Conservation (phyloP, 2,113 vertebrate species). For the Bos javanicus region DNA sequence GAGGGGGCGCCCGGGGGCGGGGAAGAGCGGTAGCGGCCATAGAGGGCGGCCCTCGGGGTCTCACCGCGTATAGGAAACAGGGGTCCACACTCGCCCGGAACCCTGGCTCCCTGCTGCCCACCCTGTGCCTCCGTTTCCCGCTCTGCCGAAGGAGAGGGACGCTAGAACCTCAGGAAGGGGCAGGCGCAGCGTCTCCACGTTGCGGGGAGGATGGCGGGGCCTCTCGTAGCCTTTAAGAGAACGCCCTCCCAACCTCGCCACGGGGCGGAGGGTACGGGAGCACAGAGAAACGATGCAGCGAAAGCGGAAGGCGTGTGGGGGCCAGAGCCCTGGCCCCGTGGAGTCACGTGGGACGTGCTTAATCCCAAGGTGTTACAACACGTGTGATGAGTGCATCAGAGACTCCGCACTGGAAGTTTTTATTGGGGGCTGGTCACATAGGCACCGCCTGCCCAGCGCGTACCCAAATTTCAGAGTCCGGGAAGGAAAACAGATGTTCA, state of each 20-base stretch:
- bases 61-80: rapidly evolving
- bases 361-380: no score
- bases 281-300: background rate
- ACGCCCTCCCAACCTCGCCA: background rate
- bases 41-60: background rate
- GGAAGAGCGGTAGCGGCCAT: rapidly evolving
- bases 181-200: rapidly evolving
- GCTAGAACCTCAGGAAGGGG: background rate
- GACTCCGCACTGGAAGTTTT: rapidly evolving
- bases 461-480: background rate
- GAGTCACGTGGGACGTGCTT: rapidly evolving
- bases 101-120: background rate
- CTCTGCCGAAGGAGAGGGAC: background rate
- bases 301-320: background rate
- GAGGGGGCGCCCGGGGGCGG: rapidly evolving
- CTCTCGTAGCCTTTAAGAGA: rapidly evolving
- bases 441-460: rapidly evolving
- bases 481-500: background rate
- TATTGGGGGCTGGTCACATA: background rate
- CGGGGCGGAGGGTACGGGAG: no score
- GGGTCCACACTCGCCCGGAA: rapidly evolving
- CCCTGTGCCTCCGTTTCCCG: background rate
- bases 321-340: background rate
- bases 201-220: background rate
- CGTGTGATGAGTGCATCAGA: background rate